Evolutionary conservation across 2,888 invertebrate genomes (phyloP), one percentile per base, ranked within the genome.

Genomic region (Archips crataeganus): DNA sequence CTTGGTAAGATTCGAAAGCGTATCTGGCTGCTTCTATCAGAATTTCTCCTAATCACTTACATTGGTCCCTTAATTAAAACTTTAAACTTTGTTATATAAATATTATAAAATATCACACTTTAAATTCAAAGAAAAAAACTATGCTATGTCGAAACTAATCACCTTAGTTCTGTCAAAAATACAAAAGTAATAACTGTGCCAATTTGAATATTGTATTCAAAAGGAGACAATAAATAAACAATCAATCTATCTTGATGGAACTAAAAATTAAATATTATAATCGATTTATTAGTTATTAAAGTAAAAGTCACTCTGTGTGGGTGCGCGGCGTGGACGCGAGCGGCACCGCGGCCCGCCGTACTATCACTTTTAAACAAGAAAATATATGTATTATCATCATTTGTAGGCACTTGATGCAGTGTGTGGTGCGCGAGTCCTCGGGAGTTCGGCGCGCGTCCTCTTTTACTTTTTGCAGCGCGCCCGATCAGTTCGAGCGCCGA

Each of bases 71-170:
- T 94, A 93, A 89, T 93, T 92, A 91, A 92, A 93, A 91, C 91
- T 90, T 92, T 91, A 87, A 92, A 93, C 92, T 92, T 93, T 93
- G 89, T 93, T 93, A 93, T 91, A 93, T 93, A 93, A 93, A 93
- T 93, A 93, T 92, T 92, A 93, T 91, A 93, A 94, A 94, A 94
- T 94, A 94, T 94, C 94, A 94, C 94, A 94, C 94, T 93, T 94
- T 93, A 93, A 93, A 93, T 93, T 94, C 93, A 93, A 94, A 92
- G 85, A 85, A 90, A 89, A 92, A 91, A 74, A 89, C 90, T 92
- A 92, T 88, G 80, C 93, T 93, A 94, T 84, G 84, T 91, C 90
- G 89, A 92, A 92, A 91, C 91, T 91, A 92, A 92, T 89, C 87
- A 89, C 87, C 88, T 91, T 92, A 92, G 91, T 82, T 93, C 87